phyloP scores from a whole-genome alignment of 2,888 invertebrate species.

The Caenorhabditis imperialis region DNA sequence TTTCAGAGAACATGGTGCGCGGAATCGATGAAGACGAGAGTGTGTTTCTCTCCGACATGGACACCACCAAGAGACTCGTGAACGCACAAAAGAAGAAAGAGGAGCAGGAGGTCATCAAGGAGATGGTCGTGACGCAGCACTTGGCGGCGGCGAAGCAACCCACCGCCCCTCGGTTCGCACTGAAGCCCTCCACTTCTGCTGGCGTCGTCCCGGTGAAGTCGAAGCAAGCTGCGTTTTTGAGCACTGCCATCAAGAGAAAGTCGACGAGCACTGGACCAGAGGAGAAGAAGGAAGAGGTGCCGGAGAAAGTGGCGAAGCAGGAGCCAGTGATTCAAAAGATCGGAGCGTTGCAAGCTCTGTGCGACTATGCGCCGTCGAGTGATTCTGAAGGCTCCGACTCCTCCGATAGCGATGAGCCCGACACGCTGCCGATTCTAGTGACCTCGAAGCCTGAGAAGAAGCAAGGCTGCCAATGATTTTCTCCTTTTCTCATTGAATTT shows the following conservation, averaged over 20 bases:
- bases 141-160: conserved; percentile 32
- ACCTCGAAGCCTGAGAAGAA: conserved; percentile 6
- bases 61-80: conserved; percentile 62
- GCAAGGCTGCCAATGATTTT: conserved; percentile 1
- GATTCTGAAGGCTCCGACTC: conserved; percentile 20
- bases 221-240: conserved; percentile 62
- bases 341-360: conserved; percentile 88
- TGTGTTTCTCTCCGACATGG: conserved; percentile 92
- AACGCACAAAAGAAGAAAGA: conserved; percentile 65
- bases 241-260: conserved; percentile 48
- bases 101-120: conserved; percentile 65
- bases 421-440: conserved; percentile 5
- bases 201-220: conserved; percentile 34
- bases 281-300: conserved; percentile 36
- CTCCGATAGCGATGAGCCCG: conserved; percentile 1
- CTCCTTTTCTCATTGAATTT: background rate
- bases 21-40: conserved; percentile 97
- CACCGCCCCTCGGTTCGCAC: conserved; percentile 4
- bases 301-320: conserved; percentile 27
- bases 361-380: conserved; percentile 85
- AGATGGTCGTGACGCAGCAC: conserved; percentile 58
- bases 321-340: conserved; percentile 78
- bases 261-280: conserved; percentile 31
- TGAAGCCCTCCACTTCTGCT: conserved; percentile 45
- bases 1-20: conserved; percentile 83